Base-by-base conservation (phyloP, 2,797 vertebrate genomes). In the Hypotaenidia philippensis region DNA sequence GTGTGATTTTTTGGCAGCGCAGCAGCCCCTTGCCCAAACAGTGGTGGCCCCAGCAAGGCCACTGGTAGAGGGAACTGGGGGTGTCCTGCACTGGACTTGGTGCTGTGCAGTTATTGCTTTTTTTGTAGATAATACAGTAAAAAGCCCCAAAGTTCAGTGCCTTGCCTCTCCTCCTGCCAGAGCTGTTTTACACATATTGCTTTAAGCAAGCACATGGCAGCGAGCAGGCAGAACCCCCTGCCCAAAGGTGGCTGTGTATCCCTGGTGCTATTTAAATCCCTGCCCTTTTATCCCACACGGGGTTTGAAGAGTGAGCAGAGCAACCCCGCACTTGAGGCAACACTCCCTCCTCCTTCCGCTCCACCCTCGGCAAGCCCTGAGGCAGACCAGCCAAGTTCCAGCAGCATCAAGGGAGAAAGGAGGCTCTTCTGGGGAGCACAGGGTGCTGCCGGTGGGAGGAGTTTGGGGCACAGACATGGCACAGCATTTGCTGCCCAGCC, bases 381-480 rank as follows among this genome's bases (percentile, higher is more conserved):
- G 57, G 63, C 64, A 85, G 49, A 68, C 12, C 81, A 76, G 92
- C 11, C 23, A 0, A 44, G 44, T 40, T 36, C 32, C 65, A 94
- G 83, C 56, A 72, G 47, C 7, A 26, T 65, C 84, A 92, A 69
- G 59, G 55, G 66, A 93, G 78, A 53, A 59, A 25, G 44, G 56
- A 80, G 38, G 40, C 60, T 64, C 41, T 66, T 32, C 61, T 56
- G 70, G 45, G 77, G 44, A 69, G 55, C 56, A 44, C 6, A 3
- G 5, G 31, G 70, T 3, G 53, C 38, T 78, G 90, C 72, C 0
- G 1, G 69, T 7, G 0, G 44, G n/a, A 89, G 53, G 66, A 29
- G 45, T 69, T 16, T 22, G 44, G 66, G 84, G 41, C 81, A 82
- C 77, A 81, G 84, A 74, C 3, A 0, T 5, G 81, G 70, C 90